These are phyloP conservation scores for Ophioderma brevispina DNA, from an alignment of 35 echinoderm and acorn worm genomes.

Conservation along the genomic window DNA sequence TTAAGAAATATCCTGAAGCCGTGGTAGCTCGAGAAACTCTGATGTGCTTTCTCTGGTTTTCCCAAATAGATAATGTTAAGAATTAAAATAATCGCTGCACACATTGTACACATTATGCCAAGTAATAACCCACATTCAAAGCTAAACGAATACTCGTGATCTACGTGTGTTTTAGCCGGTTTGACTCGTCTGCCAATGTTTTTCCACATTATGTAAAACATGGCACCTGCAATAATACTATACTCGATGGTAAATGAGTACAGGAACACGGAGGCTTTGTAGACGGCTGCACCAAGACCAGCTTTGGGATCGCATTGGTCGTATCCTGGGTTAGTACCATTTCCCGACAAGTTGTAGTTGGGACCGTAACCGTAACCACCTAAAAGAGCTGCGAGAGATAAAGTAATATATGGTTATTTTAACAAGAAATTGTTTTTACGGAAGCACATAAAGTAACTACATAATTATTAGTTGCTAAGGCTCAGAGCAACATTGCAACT, in stretches of 20 bases:
- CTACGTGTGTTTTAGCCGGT: conserved; percentile 2
- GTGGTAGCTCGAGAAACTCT: conserved; percentile 82
- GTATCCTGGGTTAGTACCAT: background rate
- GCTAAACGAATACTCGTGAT: conserved; percentile 27
- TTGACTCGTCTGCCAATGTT: conserved; percentile 80
- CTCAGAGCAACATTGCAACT: too few relatives aligned
- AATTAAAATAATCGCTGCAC: conserved; percentile 87
- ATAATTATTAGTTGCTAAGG: too few relatives aligned
- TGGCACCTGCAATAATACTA: conserved; percentile 87
- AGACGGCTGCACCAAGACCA: conserved; percentile 73
- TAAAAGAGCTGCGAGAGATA: background rate
- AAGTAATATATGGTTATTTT: background rate
- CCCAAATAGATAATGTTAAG: conserved; percentile 89
- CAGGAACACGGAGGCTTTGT: conserved; percentile 87
- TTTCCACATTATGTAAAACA: conserved; percentile 95
- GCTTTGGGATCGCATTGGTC: background rate
- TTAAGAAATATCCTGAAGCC: conserved; percentile 92
- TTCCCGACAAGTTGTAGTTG: background rate
- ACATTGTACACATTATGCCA: conserved; percentile 90
- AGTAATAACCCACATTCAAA: conserved; percentile 87
- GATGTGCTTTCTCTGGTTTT: conserved; percentile 63
- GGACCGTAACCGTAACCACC: background rate
- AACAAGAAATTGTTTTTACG: too few relatives aligned
- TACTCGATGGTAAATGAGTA: conserved; percentile 95
- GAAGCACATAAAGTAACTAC: too few relatives aligned